Evolutionary conservation across 2,797 vertebrate species (phyloP), one percentile per base, ranked within the genome.

Genomic region (Eulemur mongoz): DNA sequence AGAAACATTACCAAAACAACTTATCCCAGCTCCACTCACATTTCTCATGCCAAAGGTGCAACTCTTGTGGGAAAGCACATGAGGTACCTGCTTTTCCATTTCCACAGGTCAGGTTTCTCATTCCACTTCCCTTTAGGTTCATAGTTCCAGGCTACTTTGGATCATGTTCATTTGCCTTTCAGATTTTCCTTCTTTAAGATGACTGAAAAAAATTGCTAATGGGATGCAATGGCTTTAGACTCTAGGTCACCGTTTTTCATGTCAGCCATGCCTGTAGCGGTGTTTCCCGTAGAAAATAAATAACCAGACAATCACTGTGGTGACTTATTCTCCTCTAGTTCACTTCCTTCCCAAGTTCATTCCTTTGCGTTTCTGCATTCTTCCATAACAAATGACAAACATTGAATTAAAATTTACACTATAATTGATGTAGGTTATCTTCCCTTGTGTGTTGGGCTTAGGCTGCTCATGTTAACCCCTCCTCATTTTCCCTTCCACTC

Each of bases 151-250:
- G 82, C 35, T 93, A 93, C 90, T 76, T 84, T 57, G 48, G 45
- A 78, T n/a, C 14, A 12, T 30, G 69, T 45, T 92, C 75, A 43
- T 86, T 89, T 89, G 52, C 45, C 83, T 81, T 86, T 85, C 32
- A 61, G 75, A 84, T 76, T 91, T 94, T 69, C 81, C 73, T 88
- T 69, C 84, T 50, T 94, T 89, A 48, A 79, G 61, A 85, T 32
- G 52, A 76, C 59, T 75, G 27, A 50, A 78, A 84, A 97, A 97
- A 93, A 69, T 25, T 65, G 76, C 69, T 78, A 89, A 86, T 67
- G 40, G 35, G 59, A 75, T 70, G 59, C 94, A 80, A 69, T 18
- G 38, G 40, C 73, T 92, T 91, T 48, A 85, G 54, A 70, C 72
- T 75, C 43, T 38, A 90, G n/a, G 63, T 96, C 82, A 70, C 57